A percentile compares a stretch with the other conserved stretches of the same genome.
These are phyloP conservation scores for Acipenser oxyrinchus DNA, from an alignment of 2,797 vertebrate species.

Conservation along the genomic window DNA sequence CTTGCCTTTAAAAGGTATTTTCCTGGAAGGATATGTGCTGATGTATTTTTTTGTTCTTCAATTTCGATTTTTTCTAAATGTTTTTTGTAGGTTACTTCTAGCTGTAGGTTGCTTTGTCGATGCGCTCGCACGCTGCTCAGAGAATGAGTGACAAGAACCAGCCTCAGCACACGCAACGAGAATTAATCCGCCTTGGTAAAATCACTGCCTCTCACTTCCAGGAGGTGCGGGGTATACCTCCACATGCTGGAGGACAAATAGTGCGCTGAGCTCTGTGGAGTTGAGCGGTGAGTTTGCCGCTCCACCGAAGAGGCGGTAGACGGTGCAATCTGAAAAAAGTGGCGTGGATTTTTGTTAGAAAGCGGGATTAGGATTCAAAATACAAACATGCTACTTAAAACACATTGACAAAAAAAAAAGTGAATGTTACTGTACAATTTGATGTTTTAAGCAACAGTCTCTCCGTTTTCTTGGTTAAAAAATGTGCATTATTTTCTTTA, in stretches of 20 bases:
- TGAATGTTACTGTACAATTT: too few species aligned
- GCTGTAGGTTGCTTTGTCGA: conserved; percentile 58
- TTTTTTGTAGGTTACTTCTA: conserved; percentile 51
- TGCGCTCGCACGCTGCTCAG: conserved; percentile 62
- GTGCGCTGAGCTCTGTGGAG: conserved; percentile 38
- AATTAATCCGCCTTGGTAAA: conserved; percentile 74
- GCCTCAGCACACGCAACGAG: conserved; percentile 68
- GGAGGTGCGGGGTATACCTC: conserved; percentile 18
- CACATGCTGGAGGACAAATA: conserved; percentile 38
- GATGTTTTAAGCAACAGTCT: too few species aligned
- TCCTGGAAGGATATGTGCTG: conserved; percentile 48
- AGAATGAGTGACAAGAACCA: conserved; percentile 80
- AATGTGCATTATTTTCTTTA: too few species aligned
- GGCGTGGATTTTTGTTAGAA: conserved; percentile 31
- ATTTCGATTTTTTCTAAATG: conserved; percentile 30
- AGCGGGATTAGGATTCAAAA: conserved; percentile 47
- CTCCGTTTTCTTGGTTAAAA: too few species aligned
- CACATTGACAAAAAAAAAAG: too few species aligned
- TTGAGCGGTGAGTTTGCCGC: conserved; percentile 9
- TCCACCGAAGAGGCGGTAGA: conserved; percentile 46
- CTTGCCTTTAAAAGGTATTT: conserved; percentile 46
- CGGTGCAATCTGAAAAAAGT: conserved; percentile 42
- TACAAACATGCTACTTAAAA: too few species aligned
- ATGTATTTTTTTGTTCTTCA: conserved; percentile 30
- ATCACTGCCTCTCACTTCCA: conserved; percentile 25